Conservation (phyloP, 2,888 invertebrate genomes). For the Rhamnusium bicolor region DNA sequence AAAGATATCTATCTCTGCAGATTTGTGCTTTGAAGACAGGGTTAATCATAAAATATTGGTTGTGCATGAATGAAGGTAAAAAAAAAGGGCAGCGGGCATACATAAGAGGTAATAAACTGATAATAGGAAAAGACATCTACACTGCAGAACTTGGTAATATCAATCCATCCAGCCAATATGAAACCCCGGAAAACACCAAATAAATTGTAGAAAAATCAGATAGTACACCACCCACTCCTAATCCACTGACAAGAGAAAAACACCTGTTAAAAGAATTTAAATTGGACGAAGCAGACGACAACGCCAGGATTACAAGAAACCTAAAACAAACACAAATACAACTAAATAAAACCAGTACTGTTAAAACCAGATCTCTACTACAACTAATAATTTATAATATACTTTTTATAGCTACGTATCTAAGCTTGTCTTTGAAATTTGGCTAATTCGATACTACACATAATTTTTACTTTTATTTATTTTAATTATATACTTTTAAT, state of each 20-base stretch:
- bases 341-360: background rate
- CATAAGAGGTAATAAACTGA: background rate
- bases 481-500: no score
- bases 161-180: background rate
- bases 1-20: background rate
- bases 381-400: background rate
- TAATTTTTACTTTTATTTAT: no score
- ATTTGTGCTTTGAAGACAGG: no score
- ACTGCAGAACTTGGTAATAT: background rate
- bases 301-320: no score
- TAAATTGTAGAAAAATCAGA: background rate
- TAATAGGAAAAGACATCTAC: background rate
- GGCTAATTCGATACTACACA: no score
- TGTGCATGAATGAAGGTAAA: no score
- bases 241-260: background rate
- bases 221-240: background rate
- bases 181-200: background rate
- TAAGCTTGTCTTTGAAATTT: no score
- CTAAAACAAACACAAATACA: background rate
- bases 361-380: background rate
- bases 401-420: no score
- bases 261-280: background rate
- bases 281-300: background rate
- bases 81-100: background rate
- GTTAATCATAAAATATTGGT: no score